Evolutionary conservation across 92 coral and sea anemone species (phyloP), one percentile per base, ranked within the genome.

Genomic region (Nematostella vectensis): DNA sequence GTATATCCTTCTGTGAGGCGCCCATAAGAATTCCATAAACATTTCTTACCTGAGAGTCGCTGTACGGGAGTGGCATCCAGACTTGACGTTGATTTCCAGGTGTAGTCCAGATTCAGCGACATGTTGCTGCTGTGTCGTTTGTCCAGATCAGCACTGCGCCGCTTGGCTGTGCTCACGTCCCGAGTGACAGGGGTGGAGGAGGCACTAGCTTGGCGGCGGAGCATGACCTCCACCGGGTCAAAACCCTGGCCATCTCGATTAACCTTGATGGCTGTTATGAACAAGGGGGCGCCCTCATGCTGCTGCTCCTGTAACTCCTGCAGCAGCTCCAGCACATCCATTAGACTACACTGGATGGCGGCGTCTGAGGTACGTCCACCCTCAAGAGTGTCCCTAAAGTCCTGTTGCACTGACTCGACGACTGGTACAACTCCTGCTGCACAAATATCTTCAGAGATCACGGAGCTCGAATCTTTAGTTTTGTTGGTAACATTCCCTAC

Each of bases 221-320:
- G 54, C 23, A 65, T 40, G 2, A 83, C 87, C 64, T 79, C 71
- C 39, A 83, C 77, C 11, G 82, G 81, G 27, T 79, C 79, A 48
- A 73, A 83, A 79, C 87, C 87, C 68, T 49, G 49, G 25, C 49
- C 36, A 20, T 70, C 54, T 61, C 47, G 51, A 43, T 62, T 67
- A 28, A 67, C 21, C 37, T 33, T 55, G 16, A 71, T 21, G 6
- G 85, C 79, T 4, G 76, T 57, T 55, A 79, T 66, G 57, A 58
- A 73, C 75, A 76, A 73, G 33, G 80, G 45, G 10, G 55, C 44
- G 20, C 65, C 62, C 22, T 58, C 80, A 10, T 62, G 50, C 31
- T 73, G 69, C 18, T 67, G 55, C 2, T 55, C 61, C 21, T 62
- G 76, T 16, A 67, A 78, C 45, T 73, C 87, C 49, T 63, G 63